Evolutionary conservation across 2,113 vertebrate species (phyloP), one percentile per base, ranked within the genome.

Genomic region (Amazona vittata): DNA sequence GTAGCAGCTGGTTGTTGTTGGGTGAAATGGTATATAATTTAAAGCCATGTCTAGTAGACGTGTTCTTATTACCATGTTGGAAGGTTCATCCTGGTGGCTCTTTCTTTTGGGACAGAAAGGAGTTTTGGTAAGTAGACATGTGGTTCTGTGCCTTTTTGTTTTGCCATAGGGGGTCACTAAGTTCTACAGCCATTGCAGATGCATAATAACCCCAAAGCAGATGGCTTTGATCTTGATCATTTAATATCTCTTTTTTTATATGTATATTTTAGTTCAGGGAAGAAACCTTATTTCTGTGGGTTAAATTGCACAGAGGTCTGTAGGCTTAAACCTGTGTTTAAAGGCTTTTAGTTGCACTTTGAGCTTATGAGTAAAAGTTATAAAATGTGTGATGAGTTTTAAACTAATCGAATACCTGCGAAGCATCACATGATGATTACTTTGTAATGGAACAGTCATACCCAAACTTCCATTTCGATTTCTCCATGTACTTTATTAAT

Each of bases 281-380:
- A 44, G 29, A 79, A 89, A 16, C 24, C 15, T 57, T 52, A 22
- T 21, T 47, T 75, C 29, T 41, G 73, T 68, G 15, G 11, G n/a
- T 62, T 35, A 12, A 8, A 12, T 21, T 21, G 35, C 2, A 1
- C 29, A 29, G 22, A 39, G 46, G 15, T 50, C 24, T 77, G 0
- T 33, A 29, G 18, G 52, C 64, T 89, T 92, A 71, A 93, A 87
- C 10, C 46, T 62, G 52, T 7, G 35, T 37, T 68, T 53, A 33
- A 50, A 49, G 19, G n/a, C 37, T 41, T 60, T 39, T 29, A 49
- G 76, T 82, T 82, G 55, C 26, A 21, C 90, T 82, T 50, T 5
- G 71, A 79, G 18, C 52, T 75, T 49, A 5, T 91, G 3, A 6
- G 26, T 76, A 47, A 17, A 86, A 69, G 44, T 53, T 86, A 57